Evolutionary conservation across 2,888 invertebrate species (phyloP).

Genomic region (Chrysodeixis includens): DNA sequence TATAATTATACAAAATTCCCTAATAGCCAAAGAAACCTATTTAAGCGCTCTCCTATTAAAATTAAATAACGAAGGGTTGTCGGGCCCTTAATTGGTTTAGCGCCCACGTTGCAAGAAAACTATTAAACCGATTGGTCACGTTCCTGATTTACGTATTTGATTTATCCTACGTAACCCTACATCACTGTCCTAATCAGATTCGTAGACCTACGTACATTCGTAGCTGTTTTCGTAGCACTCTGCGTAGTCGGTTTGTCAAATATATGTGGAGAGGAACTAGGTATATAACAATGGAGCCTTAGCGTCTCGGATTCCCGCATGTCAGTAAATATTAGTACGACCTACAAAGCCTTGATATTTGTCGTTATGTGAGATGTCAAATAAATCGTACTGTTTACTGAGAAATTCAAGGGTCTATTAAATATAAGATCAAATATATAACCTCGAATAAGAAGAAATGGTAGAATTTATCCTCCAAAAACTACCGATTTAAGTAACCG

Average conservation of each 20-base stretch:
- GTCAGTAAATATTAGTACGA: conserved; percentile 2
- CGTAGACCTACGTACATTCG: not conserved
- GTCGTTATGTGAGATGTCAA: not conserved
- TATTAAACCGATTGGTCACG: conserved; percentile 7
- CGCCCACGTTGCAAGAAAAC: not conserved
- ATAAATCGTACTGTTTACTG: not conserved
- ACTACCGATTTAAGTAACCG: too few species aligned
- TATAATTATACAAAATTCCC: not conserved
- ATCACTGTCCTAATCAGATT: not conserved
- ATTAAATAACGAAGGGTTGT: not conserved
- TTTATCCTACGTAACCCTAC: not conserved
- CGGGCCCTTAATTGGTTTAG: not conserved
- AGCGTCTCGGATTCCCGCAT: conserved; percentile 3
- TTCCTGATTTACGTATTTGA: not conserved
- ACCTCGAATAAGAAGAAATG: not conserved
- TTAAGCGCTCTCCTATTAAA: not conserved
- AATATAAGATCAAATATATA: not conserved
- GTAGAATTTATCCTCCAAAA: not conserved
- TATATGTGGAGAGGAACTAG: not conserved
- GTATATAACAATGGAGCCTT: not conserved
- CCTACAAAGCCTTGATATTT: not conserved
- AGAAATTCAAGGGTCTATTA: not conserved
- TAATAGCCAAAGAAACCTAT: not conserved
- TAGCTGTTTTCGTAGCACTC: not conserved
- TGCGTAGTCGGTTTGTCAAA: not conserved